Conservation (phyloP, 2,797 vertebrate genomes). For the Chromobotia macracanthus region DNA sequence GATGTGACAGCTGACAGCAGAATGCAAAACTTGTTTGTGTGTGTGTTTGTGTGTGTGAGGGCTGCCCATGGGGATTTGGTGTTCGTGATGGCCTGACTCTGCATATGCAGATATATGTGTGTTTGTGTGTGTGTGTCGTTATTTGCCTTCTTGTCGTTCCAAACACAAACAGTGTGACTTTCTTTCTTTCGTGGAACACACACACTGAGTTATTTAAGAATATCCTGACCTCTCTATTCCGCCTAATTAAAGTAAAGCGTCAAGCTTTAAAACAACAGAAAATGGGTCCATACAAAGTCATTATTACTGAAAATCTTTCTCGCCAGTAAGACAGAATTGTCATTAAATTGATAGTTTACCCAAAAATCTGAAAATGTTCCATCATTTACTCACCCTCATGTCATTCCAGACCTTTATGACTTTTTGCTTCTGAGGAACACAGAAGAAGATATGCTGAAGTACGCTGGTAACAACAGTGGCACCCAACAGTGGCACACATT, state of each 20-base stretch:
- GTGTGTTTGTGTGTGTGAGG: slow-evolving; percentile 4
- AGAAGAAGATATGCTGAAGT: too few relatives aligned
- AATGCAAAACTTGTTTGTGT: slow-evolving; percentile 24
- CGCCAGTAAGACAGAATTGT: background rate
- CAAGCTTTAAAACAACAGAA: background rate
- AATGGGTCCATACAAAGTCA: too few relatives aligned
- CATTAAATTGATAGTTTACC: background rate
- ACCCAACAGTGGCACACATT: too few relatives aligned
- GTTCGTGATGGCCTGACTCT: background rate
- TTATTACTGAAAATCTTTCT: too few relatives aligned
- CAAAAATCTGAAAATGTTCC: too few relatives aligned
- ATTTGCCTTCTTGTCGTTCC: background rate
- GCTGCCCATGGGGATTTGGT: background rate
- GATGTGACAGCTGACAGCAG: slow-evolving; percentile 49
- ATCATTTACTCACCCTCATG: too few relatives aligned
- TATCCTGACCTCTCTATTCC: background rate
- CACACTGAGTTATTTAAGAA: background rate
- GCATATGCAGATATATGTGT: background rate
- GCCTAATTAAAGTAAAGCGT: background rate
- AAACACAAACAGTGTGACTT: background rate
- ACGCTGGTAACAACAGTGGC: too few relatives aligned
- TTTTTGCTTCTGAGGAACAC: too few relatives aligned
- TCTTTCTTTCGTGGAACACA: background rate
- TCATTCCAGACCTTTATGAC: too few relatives aligned
- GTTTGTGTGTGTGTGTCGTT: background rate